Evolutionary conservation across 2,113 vertebrate species (phyloP), one percentile per base, ranked within the genome.

Genomic region (Corythornis cristatus): DNA sequence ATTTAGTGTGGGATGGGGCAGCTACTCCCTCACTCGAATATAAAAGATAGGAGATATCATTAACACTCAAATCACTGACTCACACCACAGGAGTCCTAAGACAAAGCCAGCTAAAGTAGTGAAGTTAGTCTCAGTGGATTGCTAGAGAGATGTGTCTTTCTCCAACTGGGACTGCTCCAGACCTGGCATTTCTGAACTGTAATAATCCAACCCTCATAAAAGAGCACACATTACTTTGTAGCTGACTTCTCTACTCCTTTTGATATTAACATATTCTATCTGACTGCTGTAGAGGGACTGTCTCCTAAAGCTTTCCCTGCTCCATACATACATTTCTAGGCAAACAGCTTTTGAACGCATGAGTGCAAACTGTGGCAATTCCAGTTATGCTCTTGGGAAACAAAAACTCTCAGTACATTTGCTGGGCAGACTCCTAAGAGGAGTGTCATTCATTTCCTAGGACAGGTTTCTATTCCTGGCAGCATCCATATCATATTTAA

Each of bases 381-480:
- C 67, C 54, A 73, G 15, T 82, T 65, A 82, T 0, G 8, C 43
- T 67, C 6, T 1, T 28, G 54, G 66, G 71, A 91, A 92, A 93
- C 28, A 72, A 89, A 92, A 89, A 11, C 54, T 83, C 37, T 29
- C 0, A 4, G 75, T 29, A 40, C 31, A 15, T 70, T 88, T 88
- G 23, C 75, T 83, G 51, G 33, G 33, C 2, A 73, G 58, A 62
- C 51, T 35, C 58, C 54, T 42, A 80, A 3, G 2, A 94, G 43
- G 14, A 83, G 60, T 22, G 43, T 29, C 46, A 86, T 57, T 80
- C 25, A 88, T 40, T 86, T 91, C 76, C 60, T 56, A 56, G 51
- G 25, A 89, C 29, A 93, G 26, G 43, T 67, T 93, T 88, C 93
- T 93, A 91, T 88, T 91, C 35, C 61, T 75, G 61, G 64, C 40